Evolutionary conservation across 2,113 vertebrate genomes (phyloP).

Genomic region (Leptocoma aspasia): DNA sequence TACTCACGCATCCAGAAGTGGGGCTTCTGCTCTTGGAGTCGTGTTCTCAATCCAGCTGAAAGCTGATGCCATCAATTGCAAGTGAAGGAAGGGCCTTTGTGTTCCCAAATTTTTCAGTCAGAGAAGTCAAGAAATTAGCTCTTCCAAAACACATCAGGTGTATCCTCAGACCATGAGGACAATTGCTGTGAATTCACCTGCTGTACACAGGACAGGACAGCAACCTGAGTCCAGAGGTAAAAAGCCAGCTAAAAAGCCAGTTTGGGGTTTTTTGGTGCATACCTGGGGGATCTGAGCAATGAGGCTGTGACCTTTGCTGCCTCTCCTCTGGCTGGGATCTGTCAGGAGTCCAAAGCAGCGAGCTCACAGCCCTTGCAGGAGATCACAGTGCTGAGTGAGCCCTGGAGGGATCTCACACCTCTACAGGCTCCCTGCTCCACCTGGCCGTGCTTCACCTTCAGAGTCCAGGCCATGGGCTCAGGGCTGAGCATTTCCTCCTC

Average conservation of each 20-base stretch:
- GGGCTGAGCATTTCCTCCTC: neutral
- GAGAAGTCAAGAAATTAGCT: neutral
- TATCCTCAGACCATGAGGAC: neutral
- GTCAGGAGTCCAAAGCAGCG: rapidly evolving
- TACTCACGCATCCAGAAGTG: neutral
- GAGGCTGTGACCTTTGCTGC: neutral
- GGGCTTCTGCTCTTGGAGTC: neutral
- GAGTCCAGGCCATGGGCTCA: neutral
- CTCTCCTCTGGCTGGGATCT: neutral
- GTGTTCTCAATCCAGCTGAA: neutral
- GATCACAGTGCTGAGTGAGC: neutral
- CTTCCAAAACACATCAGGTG: neutral
- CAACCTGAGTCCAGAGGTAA: neutral
- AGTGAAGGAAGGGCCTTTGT: neutral
- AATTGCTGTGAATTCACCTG: neutral
- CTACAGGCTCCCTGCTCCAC: neutral
- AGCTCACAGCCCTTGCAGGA: neutral
- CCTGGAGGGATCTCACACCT: neutral
- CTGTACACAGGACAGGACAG: neutral
- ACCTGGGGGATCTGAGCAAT: neutral
- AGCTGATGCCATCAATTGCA: neutral
- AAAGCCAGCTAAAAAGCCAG: neutral
- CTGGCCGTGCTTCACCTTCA: neutral
- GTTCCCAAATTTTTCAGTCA: neutral
- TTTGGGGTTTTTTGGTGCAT: rapidly evolving